A percentile compares a stretch with the other conserved stretches of the same genome.
Evolutionary conservation across 2,888 invertebrate species (phyloP).

Genomic region (Incurvaria masculella): DNA sequence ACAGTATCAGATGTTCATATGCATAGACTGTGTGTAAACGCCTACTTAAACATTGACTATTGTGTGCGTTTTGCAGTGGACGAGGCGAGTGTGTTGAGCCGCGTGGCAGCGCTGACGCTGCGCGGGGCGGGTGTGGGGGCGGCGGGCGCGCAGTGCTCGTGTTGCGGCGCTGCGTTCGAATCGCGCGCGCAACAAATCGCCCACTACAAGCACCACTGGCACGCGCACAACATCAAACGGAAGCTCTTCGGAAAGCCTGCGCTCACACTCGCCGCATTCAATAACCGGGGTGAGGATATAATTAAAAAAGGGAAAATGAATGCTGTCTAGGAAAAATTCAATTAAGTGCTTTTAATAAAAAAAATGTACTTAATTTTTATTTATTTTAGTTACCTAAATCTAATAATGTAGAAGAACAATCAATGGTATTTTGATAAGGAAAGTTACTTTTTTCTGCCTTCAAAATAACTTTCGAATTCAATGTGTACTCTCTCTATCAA

Average conservation of each 20-base stretch:
- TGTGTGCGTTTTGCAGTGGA: conserved; percentile 26
- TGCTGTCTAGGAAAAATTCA: not conserved
- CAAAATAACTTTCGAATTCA: not conserved
- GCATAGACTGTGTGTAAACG: conserved; percentile 12
- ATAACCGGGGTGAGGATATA: no score
- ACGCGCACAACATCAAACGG: conserved; percentile 76
- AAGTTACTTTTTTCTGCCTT: not conserved
- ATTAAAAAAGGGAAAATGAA: conserved; percentile 32
- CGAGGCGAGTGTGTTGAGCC: conserved; percentile 44
- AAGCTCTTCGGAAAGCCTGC: conserved; percentile 56
- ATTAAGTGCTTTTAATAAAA: not conserved
- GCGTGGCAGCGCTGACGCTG: conserved; percentile 38
- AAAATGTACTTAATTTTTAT: not conserved
- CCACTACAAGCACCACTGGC: conserved; percentile 84
- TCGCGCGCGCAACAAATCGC: conserved; percentile 62
- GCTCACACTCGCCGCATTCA: conserved; percentile 38
- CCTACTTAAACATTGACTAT: conserved; percentile 4
- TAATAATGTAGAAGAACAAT: no score
- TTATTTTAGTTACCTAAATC: no score
- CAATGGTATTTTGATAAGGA: not conserved
- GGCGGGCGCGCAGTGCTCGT: conserved; percentile 42
- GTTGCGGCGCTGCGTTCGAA: conserved; percentile 54
- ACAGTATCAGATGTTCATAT: not conserved
- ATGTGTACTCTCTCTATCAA: not conserved
- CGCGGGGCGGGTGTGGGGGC: conserved; percentile 21